A percentile compares a stretch with the other conserved stretches of the same genome.
phyloP scores from a whole-genome alignment of 2,797 vertebrate genomes.

The Cyclopterus lumpus region DNA sequence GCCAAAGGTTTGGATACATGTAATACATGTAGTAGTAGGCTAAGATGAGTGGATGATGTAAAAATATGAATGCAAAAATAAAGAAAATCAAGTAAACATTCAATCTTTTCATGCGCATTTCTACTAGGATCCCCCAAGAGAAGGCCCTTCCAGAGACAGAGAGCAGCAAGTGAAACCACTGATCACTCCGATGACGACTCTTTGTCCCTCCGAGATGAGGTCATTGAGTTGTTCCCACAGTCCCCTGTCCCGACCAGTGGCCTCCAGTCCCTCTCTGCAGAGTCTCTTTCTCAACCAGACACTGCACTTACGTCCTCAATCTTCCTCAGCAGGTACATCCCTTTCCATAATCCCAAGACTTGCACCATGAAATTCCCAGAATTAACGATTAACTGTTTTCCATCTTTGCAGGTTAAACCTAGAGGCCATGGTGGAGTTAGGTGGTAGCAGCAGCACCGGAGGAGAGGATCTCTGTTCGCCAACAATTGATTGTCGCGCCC shows the following conservation, averaged over 20 bases:
- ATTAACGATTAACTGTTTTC: constrained; percentile 20
- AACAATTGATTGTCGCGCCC: constrained; percentile 15
- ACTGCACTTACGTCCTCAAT: constrained; percentile 81
- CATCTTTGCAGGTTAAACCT: constrained; percentile 84
- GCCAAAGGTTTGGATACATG: constrained; percentile 87
- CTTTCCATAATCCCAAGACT: neutral
- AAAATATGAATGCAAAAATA: neutral
- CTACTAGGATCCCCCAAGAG: constrained; percentile 90
- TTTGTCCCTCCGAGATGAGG: constrained; percentile 78
- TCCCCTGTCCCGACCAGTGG: constrained; percentile 77
- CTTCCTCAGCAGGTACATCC: constrained; percentile 89
- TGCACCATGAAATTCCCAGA: neutral
- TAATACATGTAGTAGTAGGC: neutral
- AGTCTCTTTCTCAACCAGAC: constrained; percentile 83
- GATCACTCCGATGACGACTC: constrained; percentile 87
- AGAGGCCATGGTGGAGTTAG: constrained; percentile 78
- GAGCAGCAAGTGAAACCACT: constrained; percentile 94
- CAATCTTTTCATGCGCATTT: constrained; percentile 1
- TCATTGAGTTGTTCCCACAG: constrained; percentile 80
- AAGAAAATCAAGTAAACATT: neutral
- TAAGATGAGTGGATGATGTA: neutral
- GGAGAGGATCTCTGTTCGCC: constrained; percentile 35
- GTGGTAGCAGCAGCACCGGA: constrained; percentile 49
- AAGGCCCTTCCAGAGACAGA: constrained; percentile 93
- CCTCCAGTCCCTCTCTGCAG: constrained; percentile 84